phyloP scores from a whole-genome alignment of 2,113 vertebrate genomes.

The Tachuris rubrigastra region DNA sequence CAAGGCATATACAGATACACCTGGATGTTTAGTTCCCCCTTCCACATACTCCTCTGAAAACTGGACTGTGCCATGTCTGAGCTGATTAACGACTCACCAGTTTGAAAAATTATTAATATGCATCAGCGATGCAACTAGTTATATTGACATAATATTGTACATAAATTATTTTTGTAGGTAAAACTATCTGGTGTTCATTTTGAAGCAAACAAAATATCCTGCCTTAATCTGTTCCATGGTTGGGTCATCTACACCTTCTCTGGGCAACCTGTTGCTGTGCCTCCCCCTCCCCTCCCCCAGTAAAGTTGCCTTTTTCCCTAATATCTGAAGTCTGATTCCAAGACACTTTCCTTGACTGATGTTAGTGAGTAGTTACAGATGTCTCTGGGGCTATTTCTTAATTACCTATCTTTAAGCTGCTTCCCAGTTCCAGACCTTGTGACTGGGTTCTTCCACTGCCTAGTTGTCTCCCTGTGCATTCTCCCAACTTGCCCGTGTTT shows the following conservation, averaged over 20 bases:
- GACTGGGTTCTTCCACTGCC: neutral
- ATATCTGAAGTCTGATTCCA: neutral
- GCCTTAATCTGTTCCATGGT: neutral
- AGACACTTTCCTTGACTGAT: too few species aligned
- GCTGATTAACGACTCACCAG: neutral
- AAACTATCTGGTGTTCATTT: neutral
- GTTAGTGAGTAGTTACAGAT: too few species aligned
- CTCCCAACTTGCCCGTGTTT: neutral
- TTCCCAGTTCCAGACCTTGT: neutral
- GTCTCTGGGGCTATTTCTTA: too few species aligned
- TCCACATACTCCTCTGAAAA: neutral
- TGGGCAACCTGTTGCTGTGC: neutral
- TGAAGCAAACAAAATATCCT: constrained; percentile 1
- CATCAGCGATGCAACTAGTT: neutral
- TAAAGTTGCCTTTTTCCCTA: neutral
- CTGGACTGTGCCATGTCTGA: neutral
- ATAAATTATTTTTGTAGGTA: constrained; percentile 14
- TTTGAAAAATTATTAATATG: neutral
- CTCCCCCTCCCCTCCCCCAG: neutral
- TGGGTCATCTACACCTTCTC: neutral
- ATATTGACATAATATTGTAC: constrained; percentile 33
- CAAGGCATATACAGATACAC: rapidly evolving
- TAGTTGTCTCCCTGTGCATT: neutral
- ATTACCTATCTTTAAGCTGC: neutral
- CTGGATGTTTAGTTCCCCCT: rapidly evolving